phyloP scores from a whole-genome alignment of 2,113 vertebrate species.

The Crotalus horridus region DNA sequence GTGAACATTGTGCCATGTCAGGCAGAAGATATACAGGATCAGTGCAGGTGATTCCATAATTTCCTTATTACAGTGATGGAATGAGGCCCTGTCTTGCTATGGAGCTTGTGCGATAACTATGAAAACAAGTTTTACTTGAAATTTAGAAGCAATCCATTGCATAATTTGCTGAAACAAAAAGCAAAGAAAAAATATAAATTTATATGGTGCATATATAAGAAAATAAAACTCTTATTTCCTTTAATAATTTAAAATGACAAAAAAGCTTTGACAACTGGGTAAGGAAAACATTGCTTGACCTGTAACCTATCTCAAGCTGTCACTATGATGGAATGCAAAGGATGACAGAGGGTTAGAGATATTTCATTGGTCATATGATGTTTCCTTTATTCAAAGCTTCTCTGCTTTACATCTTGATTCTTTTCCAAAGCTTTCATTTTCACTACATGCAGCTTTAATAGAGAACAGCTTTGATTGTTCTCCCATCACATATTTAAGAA shows the following conservation, averaged over 20 bases:
- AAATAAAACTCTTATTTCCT: not conserved
- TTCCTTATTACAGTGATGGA: not conserved
- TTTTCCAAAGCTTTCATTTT: not conserved
- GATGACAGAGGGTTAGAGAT: conserved; percentile 12
- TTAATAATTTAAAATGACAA: not conserved
- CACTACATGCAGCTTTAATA: not conserved
- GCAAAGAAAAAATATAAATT: not conserved
- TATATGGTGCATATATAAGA: not conserved
- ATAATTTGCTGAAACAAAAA: not conserved
- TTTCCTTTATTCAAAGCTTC: conserved; percentile 2
- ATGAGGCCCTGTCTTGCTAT: not conserved
- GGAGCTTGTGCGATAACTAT: not conserved
- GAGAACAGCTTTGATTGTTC: not conserved
- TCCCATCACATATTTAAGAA: not conserved
- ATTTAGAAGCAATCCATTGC: not conserved
- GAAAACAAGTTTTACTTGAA: not conserved
- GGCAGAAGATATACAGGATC: not conserved
- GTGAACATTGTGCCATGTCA: not conserved
- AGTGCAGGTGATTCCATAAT: not conserved
- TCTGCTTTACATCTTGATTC: not conserved
- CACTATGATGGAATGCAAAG: not conserved
- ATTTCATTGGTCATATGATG: not conserved
- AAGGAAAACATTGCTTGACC: not conserved
- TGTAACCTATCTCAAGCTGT: not conserved
- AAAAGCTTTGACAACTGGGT: not conserved